Percentiles rank a stretch among this genome's conserved stretches.
Conservation (phyloP, 2,113 vertebrate species). For the Psettodes erumei region DNA sequence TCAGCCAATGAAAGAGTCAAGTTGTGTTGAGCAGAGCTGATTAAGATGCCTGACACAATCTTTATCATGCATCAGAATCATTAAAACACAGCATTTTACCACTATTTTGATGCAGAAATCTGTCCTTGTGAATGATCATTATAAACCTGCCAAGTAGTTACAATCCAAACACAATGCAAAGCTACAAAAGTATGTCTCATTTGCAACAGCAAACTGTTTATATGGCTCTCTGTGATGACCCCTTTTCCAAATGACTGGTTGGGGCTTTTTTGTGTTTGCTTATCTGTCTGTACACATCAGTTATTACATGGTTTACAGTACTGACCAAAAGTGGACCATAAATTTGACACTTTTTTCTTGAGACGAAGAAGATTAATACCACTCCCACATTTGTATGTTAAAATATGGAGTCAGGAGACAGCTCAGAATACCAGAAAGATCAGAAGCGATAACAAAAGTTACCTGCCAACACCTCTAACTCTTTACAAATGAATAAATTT, state of each 20-base stretch:
- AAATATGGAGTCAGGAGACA: no score
- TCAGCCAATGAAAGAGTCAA: constrained; percentile 22
- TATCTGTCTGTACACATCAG: not conserved
- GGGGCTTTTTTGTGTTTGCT: not conserved
- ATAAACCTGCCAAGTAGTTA: not conserved
- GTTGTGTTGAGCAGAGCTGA: constrained; percentile 29
- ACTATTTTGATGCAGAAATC: constrained; percentile 10
- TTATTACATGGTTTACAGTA: constrained; percentile 4
- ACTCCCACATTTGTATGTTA: no score
- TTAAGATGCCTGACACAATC: constrained; percentile 28
- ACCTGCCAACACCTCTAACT: not conserved
- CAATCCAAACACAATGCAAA: not conserved
- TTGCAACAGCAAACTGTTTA: not conserved
- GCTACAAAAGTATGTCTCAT: not conserved
- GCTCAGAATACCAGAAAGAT: no score
- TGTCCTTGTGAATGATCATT: not conserved
- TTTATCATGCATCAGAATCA: constrained; percentile 8
- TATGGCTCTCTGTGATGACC: not conserved
- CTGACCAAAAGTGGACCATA: not conserved
- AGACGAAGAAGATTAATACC: no score
- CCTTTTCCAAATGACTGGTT: not conserved
- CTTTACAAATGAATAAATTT: no score
- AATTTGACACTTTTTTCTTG: no score
- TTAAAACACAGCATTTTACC: constrained; percentile 8
- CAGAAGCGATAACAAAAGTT: no score